Evolutionary conservation across 1,140 invertebrate species (phyloP).

Genomic region (Drosophila biarmipes): DNA sequence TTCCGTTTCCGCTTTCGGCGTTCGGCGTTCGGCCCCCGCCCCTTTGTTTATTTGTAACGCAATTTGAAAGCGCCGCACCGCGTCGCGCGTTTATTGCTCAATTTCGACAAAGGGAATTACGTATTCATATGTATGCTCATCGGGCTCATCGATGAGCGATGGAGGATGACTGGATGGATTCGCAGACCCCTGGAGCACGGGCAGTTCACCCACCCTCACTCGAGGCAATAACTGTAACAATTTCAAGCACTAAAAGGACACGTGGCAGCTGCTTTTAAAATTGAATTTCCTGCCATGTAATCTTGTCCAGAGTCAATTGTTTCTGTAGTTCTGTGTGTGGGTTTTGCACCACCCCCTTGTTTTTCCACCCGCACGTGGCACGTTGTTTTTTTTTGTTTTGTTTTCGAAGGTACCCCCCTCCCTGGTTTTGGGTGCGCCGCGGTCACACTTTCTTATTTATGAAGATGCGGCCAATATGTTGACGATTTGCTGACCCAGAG

Average conservation of each 20-base stretch:
- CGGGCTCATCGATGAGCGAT: conserved; percentile 42
- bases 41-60: conserved; percentile 72
- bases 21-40: conserved; percentile 13
- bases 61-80: conserved; percentile 52
- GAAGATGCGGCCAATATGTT: conserved; percentile 79
- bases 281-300: conserved; percentile 84
- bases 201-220: conserved; percentile 42
- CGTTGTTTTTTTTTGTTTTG: conserved; percentile 3
- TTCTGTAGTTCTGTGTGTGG: conserved; percentile 53
- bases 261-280: conserved; percentile 85
- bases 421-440: conserved; percentile 22
- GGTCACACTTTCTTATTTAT: conserved; percentile 72
- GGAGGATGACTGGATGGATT: conserved; percentile 43
- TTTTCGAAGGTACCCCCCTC: conserved; percentile 20
- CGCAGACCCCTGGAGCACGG: background rate
- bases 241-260: conserved; percentile 84
- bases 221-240: conserved; percentile 74
- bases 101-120: conserved; percentile 67
- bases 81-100: conserved; percentile 68
- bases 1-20: conserved; percentile 68
- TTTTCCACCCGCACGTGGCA: conserved; percentile 42
- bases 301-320: conserved; percentile 83
- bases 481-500: conserved; percentile 68
- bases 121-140: conserved; percentile 64
- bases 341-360: background rate